Evolutionary conservation across 2,113 vertebrate genomes (phyloP).

Genomic region (Pelmatolapia mariae): DNA sequence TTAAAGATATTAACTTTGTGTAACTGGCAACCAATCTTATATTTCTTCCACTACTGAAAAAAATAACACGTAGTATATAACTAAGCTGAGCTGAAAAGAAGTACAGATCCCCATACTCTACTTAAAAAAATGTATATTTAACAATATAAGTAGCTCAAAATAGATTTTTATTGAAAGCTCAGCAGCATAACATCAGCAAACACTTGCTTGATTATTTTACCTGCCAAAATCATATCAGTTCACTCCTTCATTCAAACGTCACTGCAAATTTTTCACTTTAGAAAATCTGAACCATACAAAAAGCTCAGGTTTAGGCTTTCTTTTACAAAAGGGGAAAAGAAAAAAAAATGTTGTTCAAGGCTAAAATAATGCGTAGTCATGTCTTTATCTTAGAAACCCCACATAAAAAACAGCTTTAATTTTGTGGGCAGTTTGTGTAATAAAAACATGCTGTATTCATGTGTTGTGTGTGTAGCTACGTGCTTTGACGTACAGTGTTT

Average conservation of each 20-base stretch:
- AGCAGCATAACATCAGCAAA: background rate
- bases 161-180: background rate
- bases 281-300: constrained; percentile 24
- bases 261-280: background rate
- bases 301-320: constrained; percentile 11
- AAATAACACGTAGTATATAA: background rate
- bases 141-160: background rate
- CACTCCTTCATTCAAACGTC: background rate
- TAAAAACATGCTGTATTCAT: background rate
- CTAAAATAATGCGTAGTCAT: constrained; percentile 25
- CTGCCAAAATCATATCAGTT: background rate
- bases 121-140: background rate
- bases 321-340: background rate
- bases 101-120: background rate
- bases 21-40: background rate
- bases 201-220: background rate
- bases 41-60: background rate
- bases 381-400: constrained; percentile 22
- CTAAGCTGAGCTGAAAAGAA: background rate
- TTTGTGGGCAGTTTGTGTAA: background rate
- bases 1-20: background rate
- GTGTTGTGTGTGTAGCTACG: background rate
- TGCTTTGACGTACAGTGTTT: constrained; percentile 41
- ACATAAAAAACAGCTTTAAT: background rate
- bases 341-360: background rate